A percentile compares a stretch with the other conserved stretches of the same genome.
These are phyloP conservation scores for Subanguina moxae DNA, from an alignment of 1,140 invertebrate genomes.

Conservation along the genomic window DNA sequence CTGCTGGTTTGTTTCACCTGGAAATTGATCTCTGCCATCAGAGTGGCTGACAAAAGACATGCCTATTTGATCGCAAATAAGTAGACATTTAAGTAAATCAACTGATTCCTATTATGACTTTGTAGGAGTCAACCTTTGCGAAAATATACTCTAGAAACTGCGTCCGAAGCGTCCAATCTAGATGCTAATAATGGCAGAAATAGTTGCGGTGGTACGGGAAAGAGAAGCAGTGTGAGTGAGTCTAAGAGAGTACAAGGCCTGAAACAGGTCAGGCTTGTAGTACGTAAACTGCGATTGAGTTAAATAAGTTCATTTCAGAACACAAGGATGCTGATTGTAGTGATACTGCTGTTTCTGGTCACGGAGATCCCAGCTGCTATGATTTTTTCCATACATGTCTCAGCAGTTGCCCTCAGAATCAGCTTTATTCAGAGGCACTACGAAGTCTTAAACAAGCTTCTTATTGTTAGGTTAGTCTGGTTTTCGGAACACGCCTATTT, in stretches of 20 bases:
- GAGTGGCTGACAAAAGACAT: conserved; percentile 52
- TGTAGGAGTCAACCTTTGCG: conserved; percentile 9
- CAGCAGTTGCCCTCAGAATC: conserved; percentile 48
- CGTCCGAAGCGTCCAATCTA: background rate
- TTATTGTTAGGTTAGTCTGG: conserved; percentile 49
- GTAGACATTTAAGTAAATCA: background rate
- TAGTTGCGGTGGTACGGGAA: too few relatives aligned
- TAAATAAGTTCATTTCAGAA: conserved; percentile 15
- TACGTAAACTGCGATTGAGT: background rate
- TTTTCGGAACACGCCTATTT: too few relatives aligned
- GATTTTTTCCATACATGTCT: conserved; percentile 53
- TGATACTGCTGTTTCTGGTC: conserved; percentile 52
- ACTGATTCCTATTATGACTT: background rate
- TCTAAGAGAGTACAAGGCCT: conserved; percentile 53
- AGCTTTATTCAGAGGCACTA: conserved; percentile 49
- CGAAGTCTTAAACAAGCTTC: conserved; percentile 49
- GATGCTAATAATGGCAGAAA: background rate
- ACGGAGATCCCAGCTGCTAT: conserved; percentile 56
- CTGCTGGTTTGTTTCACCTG: conserved; percentile 55
- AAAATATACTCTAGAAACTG: conserved; percentile 14
- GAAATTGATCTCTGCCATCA: conserved; percentile 52
- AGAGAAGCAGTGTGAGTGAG: conserved; percentile 42
- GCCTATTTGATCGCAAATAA: conserved; percentile 45
- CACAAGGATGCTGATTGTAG: conserved; percentile 47
- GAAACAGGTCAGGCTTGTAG: conserved; percentile 38